Evolutionary conservation across 2,113 vertebrate species (phyloP).

Genomic region (Nycticebus coucang): DNA sequence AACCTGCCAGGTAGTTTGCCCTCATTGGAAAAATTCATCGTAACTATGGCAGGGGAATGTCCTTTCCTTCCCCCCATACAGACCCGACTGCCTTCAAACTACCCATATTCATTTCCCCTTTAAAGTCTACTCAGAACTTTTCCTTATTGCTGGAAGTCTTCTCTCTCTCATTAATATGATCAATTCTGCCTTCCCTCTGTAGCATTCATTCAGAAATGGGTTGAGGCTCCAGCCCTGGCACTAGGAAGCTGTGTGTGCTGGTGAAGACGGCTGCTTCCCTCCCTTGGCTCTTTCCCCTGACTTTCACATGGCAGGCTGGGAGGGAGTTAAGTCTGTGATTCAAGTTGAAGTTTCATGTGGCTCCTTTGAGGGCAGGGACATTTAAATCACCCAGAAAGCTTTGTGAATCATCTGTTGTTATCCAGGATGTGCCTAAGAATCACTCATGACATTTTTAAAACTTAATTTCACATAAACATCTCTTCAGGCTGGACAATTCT

Average conservation of each 20-base stretch:
- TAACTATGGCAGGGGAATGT: neutral
- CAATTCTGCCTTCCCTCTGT: neutral
- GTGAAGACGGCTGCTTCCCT: neutral
- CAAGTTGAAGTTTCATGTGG: neutral
- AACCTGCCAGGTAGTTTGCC: conserved; percentile 21
- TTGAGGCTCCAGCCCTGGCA: neutral
- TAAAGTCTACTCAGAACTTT: neutral
- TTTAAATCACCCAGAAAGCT: neutral
- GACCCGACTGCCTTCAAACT: neutral
- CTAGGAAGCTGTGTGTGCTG: neutral
- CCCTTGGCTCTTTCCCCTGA: neutral
- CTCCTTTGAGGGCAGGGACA: neutral
- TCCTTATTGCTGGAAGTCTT: neutral
- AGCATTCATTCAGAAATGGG: neutral
- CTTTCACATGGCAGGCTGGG: neutral
- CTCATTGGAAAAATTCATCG: conserved; percentile 31
- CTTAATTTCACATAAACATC: conserved; percentile 35
- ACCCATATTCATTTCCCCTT: neutral
- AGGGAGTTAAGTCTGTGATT: neutral
- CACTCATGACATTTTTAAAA: neutral
- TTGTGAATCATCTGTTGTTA: neutral
- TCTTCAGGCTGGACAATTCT: neutral
- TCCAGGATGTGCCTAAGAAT: neutral
- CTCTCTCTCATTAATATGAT: neutral
- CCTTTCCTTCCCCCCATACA: neutral